Percentiles rank a stretch among this genome's conserved stretches.
These are phyloP conservation scores for Hippocampus zosterae DNA, from an alignment of 2,113 vertebrate species.

Conservation along the genomic window DNA sequence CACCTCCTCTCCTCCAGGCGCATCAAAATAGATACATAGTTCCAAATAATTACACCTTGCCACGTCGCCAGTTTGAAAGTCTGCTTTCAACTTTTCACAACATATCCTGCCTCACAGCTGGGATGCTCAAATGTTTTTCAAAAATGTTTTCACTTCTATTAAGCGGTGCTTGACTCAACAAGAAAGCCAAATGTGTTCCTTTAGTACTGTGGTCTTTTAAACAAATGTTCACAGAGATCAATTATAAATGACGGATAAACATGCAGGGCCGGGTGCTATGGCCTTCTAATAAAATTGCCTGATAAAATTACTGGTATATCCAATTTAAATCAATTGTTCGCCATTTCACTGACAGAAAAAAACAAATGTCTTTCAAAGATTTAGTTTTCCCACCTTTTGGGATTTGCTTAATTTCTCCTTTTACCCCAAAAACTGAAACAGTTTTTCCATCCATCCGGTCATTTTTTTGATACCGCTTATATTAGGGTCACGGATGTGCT, in stretches of 20 bases:
- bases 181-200: neutral
- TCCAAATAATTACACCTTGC: constrained; percentile 26
- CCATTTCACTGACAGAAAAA: too few species aligned
- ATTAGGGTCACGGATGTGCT: too few species aligned
- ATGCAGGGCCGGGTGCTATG: neutral
- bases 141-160: neutral
- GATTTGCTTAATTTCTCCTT: too few species aligned
- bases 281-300: neutral
- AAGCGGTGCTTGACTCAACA: neutral
- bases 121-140: neutral
- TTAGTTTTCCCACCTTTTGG: too few species aligned
- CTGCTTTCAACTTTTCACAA: constrained; percentile 20
- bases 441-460: too few species aligned
- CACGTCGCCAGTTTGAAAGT: constrained; percentile 6
- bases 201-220: neutral
- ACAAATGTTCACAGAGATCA: neutral
- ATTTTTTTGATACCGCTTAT: too few species aligned
- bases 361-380: too few species aligned
- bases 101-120: constrained; percentile 1
- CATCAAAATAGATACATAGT: constrained; percentile 24
- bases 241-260: neutral
- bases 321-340: too few species aligned
- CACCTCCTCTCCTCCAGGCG: neutral
- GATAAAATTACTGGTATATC: too few species aligned
- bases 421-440: too few species aligned